Percentiles rank a stretch among this genome's conserved stretches.
These are phyloP conservation scores for Lampropteryx suffumata DNA, from an alignment of 2,888 invertebrate species.

Conservation along the genomic window DNA sequence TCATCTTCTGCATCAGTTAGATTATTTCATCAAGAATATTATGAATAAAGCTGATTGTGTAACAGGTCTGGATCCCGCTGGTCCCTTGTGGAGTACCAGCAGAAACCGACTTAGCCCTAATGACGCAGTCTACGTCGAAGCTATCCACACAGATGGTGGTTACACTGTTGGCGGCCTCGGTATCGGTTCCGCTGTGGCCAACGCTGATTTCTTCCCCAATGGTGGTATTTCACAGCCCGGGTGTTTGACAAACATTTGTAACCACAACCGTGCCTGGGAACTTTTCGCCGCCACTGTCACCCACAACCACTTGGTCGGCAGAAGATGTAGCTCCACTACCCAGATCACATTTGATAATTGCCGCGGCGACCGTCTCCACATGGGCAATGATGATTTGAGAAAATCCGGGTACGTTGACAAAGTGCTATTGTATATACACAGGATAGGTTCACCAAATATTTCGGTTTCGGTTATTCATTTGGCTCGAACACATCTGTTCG, in stretches of 20 bases:
- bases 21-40: background rate
- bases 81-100: conserved; percentile 50
- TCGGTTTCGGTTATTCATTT: too few species aligned
- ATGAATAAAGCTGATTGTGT: background rate
- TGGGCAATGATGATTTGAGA: conserved; percentile 55
- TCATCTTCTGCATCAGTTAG: too few species aligned
- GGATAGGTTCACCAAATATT: too few species aligned
- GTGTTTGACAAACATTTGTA: conserved; percentile 49
- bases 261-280: conserved; percentile 59
- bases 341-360: conserved; percentile 53
- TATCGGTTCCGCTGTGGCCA: conserved; percentile 70
- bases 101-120: conserved; percentile 39
- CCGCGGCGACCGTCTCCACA: conserved; percentile 41
- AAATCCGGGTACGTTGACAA: conserved; percentile 51
- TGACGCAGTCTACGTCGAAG: conserved; percentile 63
- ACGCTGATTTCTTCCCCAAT: conserved; percentile 83
- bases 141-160: conserved; percentile 67
- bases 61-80: conserved; percentile 57
- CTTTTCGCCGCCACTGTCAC: conserved; percentile 52
- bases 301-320: conserved; percentile 50
- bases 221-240: conserved; percentile 66
- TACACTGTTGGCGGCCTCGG: conserved; percentile 62
- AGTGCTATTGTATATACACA: background rate
- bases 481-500: too few species aligned
- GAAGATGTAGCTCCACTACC: conserved; percentile 38